Evolutionary conservation across 1,140 invertebrate genomes (phyloP).

Genomic region (Tetramorium simillimum): DNA sequence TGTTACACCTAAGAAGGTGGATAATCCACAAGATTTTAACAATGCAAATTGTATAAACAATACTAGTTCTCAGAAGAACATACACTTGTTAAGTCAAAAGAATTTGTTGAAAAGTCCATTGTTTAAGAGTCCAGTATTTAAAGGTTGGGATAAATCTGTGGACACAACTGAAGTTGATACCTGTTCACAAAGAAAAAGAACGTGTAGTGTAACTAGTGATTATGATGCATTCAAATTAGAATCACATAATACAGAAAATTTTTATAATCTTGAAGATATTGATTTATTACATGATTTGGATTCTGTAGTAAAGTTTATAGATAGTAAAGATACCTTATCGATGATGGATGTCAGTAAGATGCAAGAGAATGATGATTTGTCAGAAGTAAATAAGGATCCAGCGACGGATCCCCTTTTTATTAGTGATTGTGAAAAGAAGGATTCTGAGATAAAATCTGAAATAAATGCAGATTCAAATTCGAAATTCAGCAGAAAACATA

Average conservation of each 20-base stretch:
- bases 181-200: neutral
- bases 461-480: neutral
- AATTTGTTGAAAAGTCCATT: neutral
- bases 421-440: constrained; percentile 4
- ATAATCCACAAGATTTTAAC: neutral
- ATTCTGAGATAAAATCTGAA: neutral
- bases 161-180: neutral
- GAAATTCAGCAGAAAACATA: neutral
- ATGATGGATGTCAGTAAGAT: neutral
- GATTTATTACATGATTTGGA: constrained; percentile 69
- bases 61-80: neutral
- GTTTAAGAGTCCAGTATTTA: neutral
- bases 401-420: constrained; percentile 60
- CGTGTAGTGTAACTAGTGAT: neutral
- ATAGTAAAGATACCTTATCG: constrained; percentile 37
- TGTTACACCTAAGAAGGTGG: neutral
- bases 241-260: constrained; percentile 19
- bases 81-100: neutral
- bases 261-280: constrained; percentile 61
- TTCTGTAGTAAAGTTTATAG: constrained; percentile 44
- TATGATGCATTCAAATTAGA: constrained; percentile 30
- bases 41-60: neutral
- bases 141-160: neutral
- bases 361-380: neutral
- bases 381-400: constrained; percentile 39